These are phyloP conservation scores for Drosophila hawaiiensis DNA, from an alignment of 2,888 invertebrate genomes.

Conservation along the genomic window DNA sequence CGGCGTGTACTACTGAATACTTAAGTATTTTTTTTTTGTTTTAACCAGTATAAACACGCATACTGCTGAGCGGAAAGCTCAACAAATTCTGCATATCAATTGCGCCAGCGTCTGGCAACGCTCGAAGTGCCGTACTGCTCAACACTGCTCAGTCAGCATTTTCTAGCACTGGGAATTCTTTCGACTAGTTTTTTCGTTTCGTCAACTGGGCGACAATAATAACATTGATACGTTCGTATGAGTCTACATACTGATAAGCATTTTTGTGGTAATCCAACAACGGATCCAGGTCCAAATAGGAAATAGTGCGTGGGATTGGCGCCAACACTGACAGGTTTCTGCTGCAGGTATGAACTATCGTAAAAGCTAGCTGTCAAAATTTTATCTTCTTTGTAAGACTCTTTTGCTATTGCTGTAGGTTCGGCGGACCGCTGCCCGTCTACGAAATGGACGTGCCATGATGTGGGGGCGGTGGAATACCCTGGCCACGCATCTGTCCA, in stretches of 20 bases:
- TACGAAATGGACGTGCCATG: conserved; percentile 68
- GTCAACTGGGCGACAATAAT: conserved; percentile 21
- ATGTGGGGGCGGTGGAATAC: conserved; percentile 33
- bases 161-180: conserved; percentile 51
- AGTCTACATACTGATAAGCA: conserved; percentile 86
- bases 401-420: conserved; percentile 46
- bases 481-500: conserved; percentile 50
- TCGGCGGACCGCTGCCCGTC: conserved; percentile 33
- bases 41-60: conserved; percentile 19
- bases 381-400: conserved; percentile 88
- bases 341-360: conserved; percentile 89
- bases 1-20: conserved; percentile 52
- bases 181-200: conserved; percentile 42
- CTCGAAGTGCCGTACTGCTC: neutral
- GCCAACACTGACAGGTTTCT: conserved; percentile 51
- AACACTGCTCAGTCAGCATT: conserved; percentile 40
- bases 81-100: conserved; percentile 27
- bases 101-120: neutral
- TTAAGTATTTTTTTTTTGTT: conserved; percentile 20
- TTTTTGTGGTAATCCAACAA: conserved; percentile 71
- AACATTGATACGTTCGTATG: conserved; percentile 82
- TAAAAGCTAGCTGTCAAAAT: conserved; percentile 94
- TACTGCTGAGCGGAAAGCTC: conserved; percentile 41
- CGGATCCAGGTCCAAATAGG: conserved; percentile 46
- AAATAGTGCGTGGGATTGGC: conserved; percentile 62